Percentiles rank a stretch among this genome's conserved stretches.
phyloP scores from a whole-genome alignment of 2,888 invertebrate genomes.

The Eupithecia tripunctaria region DNA sequence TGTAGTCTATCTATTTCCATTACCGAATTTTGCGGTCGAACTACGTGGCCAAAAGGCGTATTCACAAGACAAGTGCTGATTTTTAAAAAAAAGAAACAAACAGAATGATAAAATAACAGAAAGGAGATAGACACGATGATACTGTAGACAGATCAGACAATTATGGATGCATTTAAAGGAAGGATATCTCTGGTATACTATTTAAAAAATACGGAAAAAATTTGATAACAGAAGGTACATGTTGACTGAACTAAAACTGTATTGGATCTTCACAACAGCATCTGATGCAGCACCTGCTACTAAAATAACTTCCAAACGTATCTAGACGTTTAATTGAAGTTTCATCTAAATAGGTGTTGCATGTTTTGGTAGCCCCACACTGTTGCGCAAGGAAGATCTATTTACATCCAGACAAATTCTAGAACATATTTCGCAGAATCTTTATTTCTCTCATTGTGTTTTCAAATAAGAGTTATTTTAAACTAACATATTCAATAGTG shows the following conservation, averaged over 20 bases:
- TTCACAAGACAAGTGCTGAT: background rate
- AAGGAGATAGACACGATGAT: background rate
- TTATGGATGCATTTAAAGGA: background rate
- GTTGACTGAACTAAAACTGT: background rate
- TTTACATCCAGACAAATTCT: constrained; percentile 8
- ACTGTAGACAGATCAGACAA: background rate
- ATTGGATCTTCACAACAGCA: constrained; percentile 19
- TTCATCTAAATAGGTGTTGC: background rate
- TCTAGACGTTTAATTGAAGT: constrained; percentile 42
- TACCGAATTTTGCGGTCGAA: background rate
- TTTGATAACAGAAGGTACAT: background rate
- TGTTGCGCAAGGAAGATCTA: constrained; percentile 9
- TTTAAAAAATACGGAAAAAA: background rate
- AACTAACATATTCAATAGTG: background rate
- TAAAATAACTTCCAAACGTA: constrained; percentile 38
- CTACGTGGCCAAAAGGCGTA: background rate
- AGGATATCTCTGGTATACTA: background rate
- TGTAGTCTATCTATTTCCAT: background rate
- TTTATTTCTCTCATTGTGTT: background rate
- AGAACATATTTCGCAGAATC: background rate
- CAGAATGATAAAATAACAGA: background rate
- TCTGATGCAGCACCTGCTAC: constrained; percentile 40
- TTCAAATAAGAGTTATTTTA: background rate
- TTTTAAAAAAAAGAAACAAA: background rate
- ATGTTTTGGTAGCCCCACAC: constrained; percentile 13